These are phyloP conservation scores for Phoenoteleia sp. DNA, from an alignment of 2,888 invertebrate genomes.

Conservation along the genomic window DNA sequence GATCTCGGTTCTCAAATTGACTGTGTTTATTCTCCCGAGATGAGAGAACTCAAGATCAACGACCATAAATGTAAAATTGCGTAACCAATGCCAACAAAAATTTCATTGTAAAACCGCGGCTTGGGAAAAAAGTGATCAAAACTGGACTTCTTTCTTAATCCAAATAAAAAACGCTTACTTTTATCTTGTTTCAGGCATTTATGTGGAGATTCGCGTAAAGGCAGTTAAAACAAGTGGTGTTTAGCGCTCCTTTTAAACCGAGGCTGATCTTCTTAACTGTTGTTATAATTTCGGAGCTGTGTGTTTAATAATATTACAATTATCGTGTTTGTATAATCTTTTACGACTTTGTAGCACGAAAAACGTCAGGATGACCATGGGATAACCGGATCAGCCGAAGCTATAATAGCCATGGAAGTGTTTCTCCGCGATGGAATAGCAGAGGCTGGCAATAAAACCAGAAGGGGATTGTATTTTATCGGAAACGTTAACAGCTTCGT, in stretches of 20 bases:
- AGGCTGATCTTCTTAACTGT: conserved; percentile 38
- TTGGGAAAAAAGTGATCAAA: neutral
- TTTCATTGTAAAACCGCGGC: neutral
- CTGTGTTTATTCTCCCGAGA: conserved; percentile 64
- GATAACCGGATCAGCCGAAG: conserved; percentile 63
- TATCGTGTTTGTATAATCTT: conserved; percentile 63
- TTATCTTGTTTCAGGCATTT: neutral
- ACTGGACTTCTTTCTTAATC: neutral
- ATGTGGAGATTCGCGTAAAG: neutral
- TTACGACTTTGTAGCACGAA: conserved; percentile 57
- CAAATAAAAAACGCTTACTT: neutral
- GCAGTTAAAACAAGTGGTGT: conserved; percentile 27
- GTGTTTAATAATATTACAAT: conserved; percentile 61
- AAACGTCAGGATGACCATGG: conserved; percentile 58
- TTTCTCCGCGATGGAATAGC: conserved; percentile 68
- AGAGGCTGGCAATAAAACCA: conserved; percentile 80
- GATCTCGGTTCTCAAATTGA: conserved; percentile 76
- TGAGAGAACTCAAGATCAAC: conserved; percentile 66
- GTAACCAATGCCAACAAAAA: conserved; percentile 1
- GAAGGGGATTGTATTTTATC: conserved; percentile 83
- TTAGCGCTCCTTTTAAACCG: conserved; percentile 25
- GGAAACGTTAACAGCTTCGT: conserved; percentile 80
- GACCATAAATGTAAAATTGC: conserved; percentile 55
- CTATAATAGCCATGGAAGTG: conserved; percentile 69
- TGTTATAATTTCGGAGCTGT: conserved; percentile 51